A percentile compares a stretch with the other conserved stretches of the same genome.
phyloP scores from a whole-genome alignment of 2,113 vertebrate genomes.

The Meles meles region DNA sequence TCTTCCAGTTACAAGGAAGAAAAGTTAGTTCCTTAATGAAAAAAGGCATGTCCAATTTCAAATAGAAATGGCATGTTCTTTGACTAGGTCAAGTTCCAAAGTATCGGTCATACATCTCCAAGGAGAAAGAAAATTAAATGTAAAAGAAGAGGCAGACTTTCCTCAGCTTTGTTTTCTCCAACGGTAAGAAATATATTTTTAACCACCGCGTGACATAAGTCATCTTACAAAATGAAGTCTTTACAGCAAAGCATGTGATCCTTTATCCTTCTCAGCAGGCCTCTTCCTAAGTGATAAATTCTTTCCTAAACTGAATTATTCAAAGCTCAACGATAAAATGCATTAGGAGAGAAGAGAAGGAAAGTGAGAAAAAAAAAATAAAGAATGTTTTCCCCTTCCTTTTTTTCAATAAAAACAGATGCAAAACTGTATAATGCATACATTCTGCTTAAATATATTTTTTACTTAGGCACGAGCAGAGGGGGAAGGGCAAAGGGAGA shows the following conservation, averaged over 20 bases:
- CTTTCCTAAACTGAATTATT: constrained; percentile 7
- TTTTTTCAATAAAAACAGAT: constrained; percentile 31
- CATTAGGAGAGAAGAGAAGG: neutral
- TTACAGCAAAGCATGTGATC: neutral
- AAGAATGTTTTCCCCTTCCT: neutral
- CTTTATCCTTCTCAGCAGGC: neutral
- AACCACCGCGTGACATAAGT: neutral
- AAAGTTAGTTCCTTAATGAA: neutral
- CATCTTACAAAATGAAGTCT: constrained; percentile 37
- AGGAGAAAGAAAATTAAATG: constrained; percentile 19
- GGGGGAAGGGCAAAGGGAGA: neutral
- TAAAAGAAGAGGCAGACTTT: neutral
- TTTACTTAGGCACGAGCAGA: neutral
- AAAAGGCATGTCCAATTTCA: constrained; percentile 26
- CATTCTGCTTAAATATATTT: neutral
- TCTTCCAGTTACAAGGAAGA: neutral
- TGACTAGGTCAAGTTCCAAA: neutral
- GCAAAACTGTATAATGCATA: neutral
- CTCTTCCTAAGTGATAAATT: constrained; percentile 33
- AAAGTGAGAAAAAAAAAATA: neutral
- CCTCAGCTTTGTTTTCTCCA: neutral
- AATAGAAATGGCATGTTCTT: neutral
- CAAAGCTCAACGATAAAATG: constrained; percentile 31
- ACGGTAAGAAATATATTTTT: constrained; percentile 6
- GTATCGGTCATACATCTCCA: neutral